phyloP scores from a whole-genome alignment of 2,797 vertebrate genomes.

The Ceryle rudis region DNA sequence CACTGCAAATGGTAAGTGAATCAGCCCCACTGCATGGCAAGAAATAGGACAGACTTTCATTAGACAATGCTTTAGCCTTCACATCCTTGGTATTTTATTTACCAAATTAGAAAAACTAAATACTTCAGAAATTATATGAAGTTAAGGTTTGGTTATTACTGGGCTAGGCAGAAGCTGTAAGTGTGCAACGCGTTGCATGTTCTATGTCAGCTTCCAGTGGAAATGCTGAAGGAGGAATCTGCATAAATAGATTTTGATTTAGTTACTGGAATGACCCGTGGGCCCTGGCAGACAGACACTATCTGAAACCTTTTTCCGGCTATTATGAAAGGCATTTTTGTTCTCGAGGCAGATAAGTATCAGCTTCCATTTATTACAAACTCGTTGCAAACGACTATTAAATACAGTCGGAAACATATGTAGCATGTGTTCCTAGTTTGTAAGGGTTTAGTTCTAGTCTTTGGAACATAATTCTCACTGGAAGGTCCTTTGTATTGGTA shows the following conservation, averaged over 20 bases:
- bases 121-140: not conserved
- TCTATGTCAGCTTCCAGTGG: not conserved
- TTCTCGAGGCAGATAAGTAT: not conserved
- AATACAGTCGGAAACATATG: not conserved
- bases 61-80: not conserved
- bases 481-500: not conserved
- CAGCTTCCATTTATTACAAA: not conserved
- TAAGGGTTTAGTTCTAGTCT: not conserved
- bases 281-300: not conserved
- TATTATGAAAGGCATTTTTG: not conserved
- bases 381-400: not conserved
- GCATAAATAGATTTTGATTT: not conserved
- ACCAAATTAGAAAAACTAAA: not conserved
- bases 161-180: not conserved
- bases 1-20: not conserved
- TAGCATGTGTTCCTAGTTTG: accelerated
- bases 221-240: not conserved
- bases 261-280: not conserved
- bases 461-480: not conserved
- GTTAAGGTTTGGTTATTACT: not conserved
- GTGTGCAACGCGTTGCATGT: accelerated
- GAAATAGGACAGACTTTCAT: not conserved
- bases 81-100: not conserved
- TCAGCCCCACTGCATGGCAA: not conserved
- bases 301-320: not conserved